phyloP scores from a whole-genome alignment of 2,888 invertebrate species.

The Oeneis ivallda region DNA sequence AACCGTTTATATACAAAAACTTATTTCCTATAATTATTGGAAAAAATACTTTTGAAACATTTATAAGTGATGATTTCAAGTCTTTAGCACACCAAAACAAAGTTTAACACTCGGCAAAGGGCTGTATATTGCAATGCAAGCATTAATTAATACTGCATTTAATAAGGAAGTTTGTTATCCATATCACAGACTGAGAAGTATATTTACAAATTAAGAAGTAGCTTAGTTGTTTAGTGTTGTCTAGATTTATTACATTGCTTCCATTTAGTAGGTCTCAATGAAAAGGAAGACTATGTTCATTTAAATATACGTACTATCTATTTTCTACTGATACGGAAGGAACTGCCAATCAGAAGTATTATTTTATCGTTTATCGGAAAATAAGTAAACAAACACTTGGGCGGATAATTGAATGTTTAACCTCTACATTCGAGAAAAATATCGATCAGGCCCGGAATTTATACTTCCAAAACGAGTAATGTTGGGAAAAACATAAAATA shows the following conservation, averaged over 20 bases:
- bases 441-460: constrained; percentile 12
- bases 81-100: background rate
- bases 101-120: background rate
- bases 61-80: background rate
- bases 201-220: background rate
- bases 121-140: background rate
- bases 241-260: background rate
- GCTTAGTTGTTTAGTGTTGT: background rate
- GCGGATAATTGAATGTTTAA: constrained; percentile 50
- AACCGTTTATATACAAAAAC: no score
- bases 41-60: background rate
- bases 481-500: constrained; percentile 45
- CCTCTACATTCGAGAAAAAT: constrained; percentile 37
- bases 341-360: constrained; percentile 31
- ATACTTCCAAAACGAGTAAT: constrained; percentile 7
- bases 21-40: background rate
- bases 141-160: background rate
- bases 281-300: background rate
- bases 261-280: background rate
- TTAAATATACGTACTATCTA: constrained; percentile 16
- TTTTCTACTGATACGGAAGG: constrained; percentile 24
- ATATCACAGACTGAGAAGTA: background rate
- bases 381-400: constrained; percentile 73
- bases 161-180: background rate
- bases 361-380: constrained; percentile 28